Evolutionary conservation across 2,797 vertebrate genomes (phyloP).

Genomic region (Hemibagrus guttatus): DNA sequence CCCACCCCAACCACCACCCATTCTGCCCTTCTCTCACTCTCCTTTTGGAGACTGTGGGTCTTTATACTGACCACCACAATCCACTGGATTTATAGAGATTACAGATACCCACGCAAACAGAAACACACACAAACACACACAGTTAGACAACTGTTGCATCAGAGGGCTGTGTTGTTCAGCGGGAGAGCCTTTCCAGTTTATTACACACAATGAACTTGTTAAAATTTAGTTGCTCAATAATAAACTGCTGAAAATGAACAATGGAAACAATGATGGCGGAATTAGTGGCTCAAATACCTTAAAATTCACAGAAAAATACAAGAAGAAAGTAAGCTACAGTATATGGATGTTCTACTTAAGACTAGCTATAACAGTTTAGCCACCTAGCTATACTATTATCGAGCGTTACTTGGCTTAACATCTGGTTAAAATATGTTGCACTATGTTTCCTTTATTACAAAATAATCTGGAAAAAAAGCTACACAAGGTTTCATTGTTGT

Average conservation of each 20-base stretch:
- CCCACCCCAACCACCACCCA: slow-evolving; percentile 44
- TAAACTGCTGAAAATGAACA: neutral
- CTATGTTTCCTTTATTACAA: neutral
- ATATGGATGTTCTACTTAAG: neutral
- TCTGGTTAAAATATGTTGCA: neutral
- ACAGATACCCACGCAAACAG: neutral
- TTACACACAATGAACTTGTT: neutral
- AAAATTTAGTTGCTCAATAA: neutral
- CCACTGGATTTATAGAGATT: neutral
- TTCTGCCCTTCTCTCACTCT: slow-evolving; percentile 25
- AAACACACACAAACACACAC: neutral
- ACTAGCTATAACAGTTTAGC: neutral
- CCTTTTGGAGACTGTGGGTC: neutral
- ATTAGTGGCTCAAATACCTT: neutral
- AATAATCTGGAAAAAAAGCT: neutral
- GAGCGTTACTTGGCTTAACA: neutral
- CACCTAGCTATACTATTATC: neutral
- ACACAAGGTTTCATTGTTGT: neutral
- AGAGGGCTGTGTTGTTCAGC: neutral
- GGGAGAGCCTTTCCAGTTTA: neutral
- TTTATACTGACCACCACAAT: slow-evolving; percentile 4
- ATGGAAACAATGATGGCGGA: neutral
- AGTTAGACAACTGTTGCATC: neutral
- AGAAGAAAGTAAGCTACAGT: neutral
- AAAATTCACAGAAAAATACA: neutral